Conservation (phyloP, 1,140 invertebrate genomes). For the Zaprionus ghesquierei region DNA sequence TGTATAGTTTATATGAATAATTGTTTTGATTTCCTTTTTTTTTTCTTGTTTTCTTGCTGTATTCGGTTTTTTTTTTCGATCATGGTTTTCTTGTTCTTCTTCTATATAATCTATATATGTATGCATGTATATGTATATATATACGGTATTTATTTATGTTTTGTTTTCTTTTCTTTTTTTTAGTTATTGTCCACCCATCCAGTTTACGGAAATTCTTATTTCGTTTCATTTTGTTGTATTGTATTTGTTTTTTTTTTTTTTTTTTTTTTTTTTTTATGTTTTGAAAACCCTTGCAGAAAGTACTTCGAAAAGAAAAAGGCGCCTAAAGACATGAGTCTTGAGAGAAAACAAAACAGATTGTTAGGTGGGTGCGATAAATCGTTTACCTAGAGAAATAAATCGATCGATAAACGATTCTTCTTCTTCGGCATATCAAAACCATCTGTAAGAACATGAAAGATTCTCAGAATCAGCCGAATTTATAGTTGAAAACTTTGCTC, state of each 20-base stretch:
- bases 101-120: conserved; percentile 12
- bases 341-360: not conserved
- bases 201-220: conserved; percentile 77
- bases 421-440: not conserved
- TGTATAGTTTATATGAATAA: conserved; percentile 75
- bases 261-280: not conserved
- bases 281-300: conserved; percentile 21
- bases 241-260: conserved; percentile 4
- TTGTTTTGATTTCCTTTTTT: conserved; percentile 53
- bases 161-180: conserved; percentile 52
- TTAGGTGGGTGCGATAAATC: not conserved
- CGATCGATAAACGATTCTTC: not conserved
- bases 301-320: not conserved
- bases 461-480: not conserved
- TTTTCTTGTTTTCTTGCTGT: conserved; percentile 49
- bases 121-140: not conserved
- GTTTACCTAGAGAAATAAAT: not conserved
- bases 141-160: conserved; percentile 39
- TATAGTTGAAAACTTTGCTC: not conserved
- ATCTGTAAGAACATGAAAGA: not conserved
- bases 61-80: conserved; percentile 30
- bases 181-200: conserved; percentile 82
- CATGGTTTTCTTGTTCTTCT: conserved; percentile 31
- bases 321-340: not conserved
- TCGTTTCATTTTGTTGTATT: conserved; percentile 54